phyloP scores from a whole-genome alignment of 2,888 invertebrate species.

The Drosophila mimica region DNA sequence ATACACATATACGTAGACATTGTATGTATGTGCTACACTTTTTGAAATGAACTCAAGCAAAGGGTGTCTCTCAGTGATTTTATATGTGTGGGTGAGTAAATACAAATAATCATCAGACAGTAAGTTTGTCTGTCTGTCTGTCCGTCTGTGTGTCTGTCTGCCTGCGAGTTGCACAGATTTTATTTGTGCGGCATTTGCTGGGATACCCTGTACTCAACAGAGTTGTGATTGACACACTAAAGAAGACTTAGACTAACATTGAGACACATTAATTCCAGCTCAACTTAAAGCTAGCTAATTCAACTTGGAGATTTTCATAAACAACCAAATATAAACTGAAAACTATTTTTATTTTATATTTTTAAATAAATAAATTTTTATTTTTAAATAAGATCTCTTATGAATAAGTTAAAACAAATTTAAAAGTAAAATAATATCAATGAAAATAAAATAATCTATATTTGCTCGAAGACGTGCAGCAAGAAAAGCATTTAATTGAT shows the following conservation, averaged over 20 bases:
- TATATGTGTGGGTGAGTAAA: slow-evolving; percentile 56
- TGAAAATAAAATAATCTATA: neutral
- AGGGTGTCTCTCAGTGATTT: slow-evolving; percentile 5
- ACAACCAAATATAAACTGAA: neutral
- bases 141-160: slow-evolving; percentile 28
- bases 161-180: slow-evolving; percentile 66
- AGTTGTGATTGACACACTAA: neutral
- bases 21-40: slow-evolving; percentile 50
- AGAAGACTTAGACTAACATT: neutral
- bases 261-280: neutral
- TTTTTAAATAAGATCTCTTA: no score
- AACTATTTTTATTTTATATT: no score
- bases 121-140: slow-evolving; percentile 53
- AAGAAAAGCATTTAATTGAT: neutral
- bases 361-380: no score
- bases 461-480: neutral
- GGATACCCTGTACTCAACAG: slow-evolving; percentile 14
- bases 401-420: neutral
- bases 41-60: slow-evolving; percentile 54
- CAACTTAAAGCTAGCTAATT: neutral
- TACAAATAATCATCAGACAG: slow-evolving; percentile 78
- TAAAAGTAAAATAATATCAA: neutral
- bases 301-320: neutral
- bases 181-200: slow-evolving; percentile 51
- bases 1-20: neutral